Conservation (phyloP, 1,140 invertebrate species). For the Cyrtorhinus lividipennis region DNA sequence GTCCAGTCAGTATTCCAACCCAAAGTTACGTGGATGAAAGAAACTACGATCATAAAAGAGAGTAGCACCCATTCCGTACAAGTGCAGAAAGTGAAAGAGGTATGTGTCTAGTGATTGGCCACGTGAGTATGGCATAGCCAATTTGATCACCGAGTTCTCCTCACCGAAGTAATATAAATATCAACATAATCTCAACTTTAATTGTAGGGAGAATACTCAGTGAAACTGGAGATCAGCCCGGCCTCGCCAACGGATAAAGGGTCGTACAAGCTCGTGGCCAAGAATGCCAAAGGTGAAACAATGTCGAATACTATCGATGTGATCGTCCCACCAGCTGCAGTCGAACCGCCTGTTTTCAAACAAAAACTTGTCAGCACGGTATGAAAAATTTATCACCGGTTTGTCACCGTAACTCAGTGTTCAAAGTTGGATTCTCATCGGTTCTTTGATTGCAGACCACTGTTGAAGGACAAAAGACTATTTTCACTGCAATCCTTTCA, state of each 20-base stretch:
- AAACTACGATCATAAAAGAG: conserved; percentile 58
- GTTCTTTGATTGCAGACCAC: conserved; percentile 37
- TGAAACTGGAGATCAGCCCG: conserved; percentile 75
- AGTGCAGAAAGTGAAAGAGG: conserved; percentile 63
- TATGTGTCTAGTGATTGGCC: conserved; percentile 33
- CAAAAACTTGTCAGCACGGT: conserved; percentile 58
- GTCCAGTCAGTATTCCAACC: conserved; percentile 78
- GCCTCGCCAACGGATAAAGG: conserved; percentile 66
- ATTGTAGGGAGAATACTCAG: conserved; percentile 64
- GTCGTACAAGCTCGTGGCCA: conserved; percentile 76
- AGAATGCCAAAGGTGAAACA: conserved; percentile 86
- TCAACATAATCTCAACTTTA: not conserved
- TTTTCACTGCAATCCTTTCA: conserved; percentile 57
- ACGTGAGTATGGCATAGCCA: too few species aligned
- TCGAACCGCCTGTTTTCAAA: conserved; percentile 47
- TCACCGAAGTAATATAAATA: too few species aligned
- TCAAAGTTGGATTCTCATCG: too few species aligned
- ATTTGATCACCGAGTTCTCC: too few species aligned
- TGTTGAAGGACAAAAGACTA: conserved; percentile 59
- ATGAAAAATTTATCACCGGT: conserved; percentile 32
- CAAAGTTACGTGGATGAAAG: conserved; percentile 79
- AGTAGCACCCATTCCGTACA: conserved; percentile 56
- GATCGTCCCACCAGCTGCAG: conserved; percentile 51
- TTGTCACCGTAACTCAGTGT: not conserved
- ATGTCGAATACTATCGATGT: conserved; percentile 78